Base-by-base conservation (phyloP, 1,140 invertebrate genomes). In the Nephotettix cincticeps region DNA sequence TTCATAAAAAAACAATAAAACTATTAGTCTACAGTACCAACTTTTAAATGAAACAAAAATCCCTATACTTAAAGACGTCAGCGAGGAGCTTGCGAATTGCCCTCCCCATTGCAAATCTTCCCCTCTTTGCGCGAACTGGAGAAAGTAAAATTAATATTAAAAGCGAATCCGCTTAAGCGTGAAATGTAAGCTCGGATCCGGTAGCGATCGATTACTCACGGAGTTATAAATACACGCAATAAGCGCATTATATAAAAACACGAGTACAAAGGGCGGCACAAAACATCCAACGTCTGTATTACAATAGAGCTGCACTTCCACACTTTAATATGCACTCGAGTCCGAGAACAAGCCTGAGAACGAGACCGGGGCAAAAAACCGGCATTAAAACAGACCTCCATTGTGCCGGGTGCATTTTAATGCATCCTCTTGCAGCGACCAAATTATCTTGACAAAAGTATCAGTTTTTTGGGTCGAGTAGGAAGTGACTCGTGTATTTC, bases 401-500 rank as follows among this genome's bases (percentile, higher is more conserved):
- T 51, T 51, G 47, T 51, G 40, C 47, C 47, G 47, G 47, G 6
- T 51, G 47, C 47, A 51, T 51, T 51, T 51, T 51, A 51, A 51
- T 51, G 47, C 47, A 51, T 51, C 47, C 21, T 23, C 21, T 51
- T 51, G 17, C 17, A 23, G 17, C 47, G n/a, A n/a, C 40, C 9
- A n/a, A 51, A 51, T 51, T 51, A 51, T 51, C 47, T 51, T 51
- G 47, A 51, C 47, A 51, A 51, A 51, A 51, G 47, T 51, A 51
- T 51, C 47, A 23, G 17, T 51, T 51, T 51, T 51, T 51, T 51
- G 47, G 47, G 21, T n/a, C 47, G 47, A 51, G 47, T n/a, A 51
- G 47, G 47, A 51, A 51, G 47, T 51, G 47, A 19, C 21, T 23
- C 40, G 40, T n/a, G n/a, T n/a, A 43, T 43, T 43, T 43, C 40